These are phyloP conservation scores for Eumaeus atala DNA, from an alignment of 1,140 invertebrate species.

Conservation along the genomic window DNA sequence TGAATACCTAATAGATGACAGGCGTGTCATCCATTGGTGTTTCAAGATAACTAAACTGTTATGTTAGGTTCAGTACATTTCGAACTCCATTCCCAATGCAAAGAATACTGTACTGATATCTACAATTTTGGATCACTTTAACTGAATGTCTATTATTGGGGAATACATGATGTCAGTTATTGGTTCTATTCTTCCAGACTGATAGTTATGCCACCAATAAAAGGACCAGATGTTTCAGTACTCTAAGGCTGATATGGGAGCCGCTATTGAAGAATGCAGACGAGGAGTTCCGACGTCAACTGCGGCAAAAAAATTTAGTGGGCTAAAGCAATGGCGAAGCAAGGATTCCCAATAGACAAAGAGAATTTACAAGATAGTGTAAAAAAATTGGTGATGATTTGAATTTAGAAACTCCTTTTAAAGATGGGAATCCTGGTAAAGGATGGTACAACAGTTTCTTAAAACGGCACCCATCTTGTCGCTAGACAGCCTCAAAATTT, in stretches of 20 bases:
- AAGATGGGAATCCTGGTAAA: not conserved
- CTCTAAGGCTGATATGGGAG: constrained; percentile 10
- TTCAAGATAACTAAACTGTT: constrained; percentile 9
- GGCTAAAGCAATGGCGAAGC: no score
- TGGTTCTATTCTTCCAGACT: constrained; percentile 8
- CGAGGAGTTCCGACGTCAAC: constrained; percentile 7
- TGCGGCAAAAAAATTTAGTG: constrained; percentile 7
- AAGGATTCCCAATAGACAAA: no score
- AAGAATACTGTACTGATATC: no score
- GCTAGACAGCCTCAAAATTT: constrained; percentile 22
- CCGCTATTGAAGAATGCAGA: constrained; percentile 12
- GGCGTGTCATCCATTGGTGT: constrained; percentile 10
- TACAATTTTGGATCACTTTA: no score
- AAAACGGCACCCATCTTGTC: constrained; percentile 9
- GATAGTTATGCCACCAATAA: constrained; percentile 9
- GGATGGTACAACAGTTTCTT: constrained; percentile 7
- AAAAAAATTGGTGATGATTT: no score
- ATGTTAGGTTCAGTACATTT: constrained; percentile 6
- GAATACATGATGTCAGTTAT: constrained; percentile 8
- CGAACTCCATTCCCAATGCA: no score
- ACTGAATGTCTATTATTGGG: constrained; percentile 9
- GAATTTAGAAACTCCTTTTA: no score
- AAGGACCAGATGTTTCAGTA: constrained; percentile 5
- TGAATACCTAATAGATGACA: constrained; percentile 15
- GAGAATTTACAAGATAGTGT: no score